Percentiles rank a stretch among this genome's conserved stretches.
These are phyloP conservation scores for Montipora foliosa DNA, from an alignment of 64 coral and sea anemone genomes.

Conservation along the genomic window DNA sequence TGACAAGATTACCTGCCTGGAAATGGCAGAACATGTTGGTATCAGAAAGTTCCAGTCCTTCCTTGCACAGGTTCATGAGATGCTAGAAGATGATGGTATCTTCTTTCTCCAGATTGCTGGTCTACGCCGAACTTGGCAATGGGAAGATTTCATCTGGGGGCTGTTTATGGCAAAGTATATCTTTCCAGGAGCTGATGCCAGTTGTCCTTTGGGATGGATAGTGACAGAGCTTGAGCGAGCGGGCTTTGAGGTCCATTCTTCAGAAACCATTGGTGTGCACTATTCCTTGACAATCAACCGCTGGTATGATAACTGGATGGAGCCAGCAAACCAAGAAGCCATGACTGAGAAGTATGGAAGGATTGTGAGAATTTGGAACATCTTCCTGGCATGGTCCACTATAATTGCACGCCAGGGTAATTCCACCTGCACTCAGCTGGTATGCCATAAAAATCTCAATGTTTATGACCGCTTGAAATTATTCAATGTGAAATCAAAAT, in stretches of 20 bases:
- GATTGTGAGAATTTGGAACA: conserved; percentile 91
- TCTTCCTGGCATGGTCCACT: conserved; percentile 98
- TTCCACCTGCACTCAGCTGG: conserved; percentile 96
- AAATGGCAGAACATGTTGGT: conserved; percentile 99
- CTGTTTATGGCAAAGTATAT: conserved; percentile 99
- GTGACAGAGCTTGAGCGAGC: conserved; percentile 86
- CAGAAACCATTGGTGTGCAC: conserved; percentile 94
- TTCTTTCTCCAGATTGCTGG: conserved; percentile 99
- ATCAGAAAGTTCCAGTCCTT: conserved; percentile 93
- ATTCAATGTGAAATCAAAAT: conserved; percentile 81
- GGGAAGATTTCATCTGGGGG: conserved; percentile 99
- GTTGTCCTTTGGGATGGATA: conserved; percentile 88
- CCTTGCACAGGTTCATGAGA: conserved; percentile 86
- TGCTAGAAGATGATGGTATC: conserved; percentile 96
- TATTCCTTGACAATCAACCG: conserved; percentile 94
- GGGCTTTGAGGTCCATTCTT: conserved; percentile 92
- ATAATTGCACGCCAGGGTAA: conserved; percentile 96
- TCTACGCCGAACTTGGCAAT: conserved; percentile 91
- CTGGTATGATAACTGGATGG: conserved; percentile 99
- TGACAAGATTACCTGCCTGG: conserved; percentile 97
- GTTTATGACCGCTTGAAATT: conserved; percentile 93
- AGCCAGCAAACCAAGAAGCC: conserved; percentile 67
- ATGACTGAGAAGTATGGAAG: conserved; percentile 87
- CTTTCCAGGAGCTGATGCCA: conserved; percentile 97
- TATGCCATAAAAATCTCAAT: conserved; percentile 99